These are phyloP conservation scores for Otis tarda DNA, from an alignment of 2,113 vertebrate species.

Conservation along the genomic window DNA sequence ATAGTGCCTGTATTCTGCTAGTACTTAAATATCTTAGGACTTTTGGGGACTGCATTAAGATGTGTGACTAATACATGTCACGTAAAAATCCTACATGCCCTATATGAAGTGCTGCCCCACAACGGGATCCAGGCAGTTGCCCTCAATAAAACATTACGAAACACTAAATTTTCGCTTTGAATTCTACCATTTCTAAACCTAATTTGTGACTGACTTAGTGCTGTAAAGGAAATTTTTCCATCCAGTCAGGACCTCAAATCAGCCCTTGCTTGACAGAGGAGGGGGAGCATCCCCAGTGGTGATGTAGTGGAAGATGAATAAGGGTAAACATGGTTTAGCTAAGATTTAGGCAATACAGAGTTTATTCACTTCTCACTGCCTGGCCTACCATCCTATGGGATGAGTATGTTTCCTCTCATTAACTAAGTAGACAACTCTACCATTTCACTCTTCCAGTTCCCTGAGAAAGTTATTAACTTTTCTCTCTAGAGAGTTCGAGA, in stretches of 20 bases:
- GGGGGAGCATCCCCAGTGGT: background rate
- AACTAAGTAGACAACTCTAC: background rate
- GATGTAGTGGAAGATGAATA: background rate
- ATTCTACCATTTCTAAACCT: background rate
- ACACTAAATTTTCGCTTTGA: background rate
- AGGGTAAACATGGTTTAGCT: background rate
- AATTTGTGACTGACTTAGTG: background rate
- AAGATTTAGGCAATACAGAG: background rate
- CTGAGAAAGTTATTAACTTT: background rate
- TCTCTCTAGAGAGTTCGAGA: background rate
- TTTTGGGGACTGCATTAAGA: background rate
- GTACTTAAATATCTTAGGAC: background rate
- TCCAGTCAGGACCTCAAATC: background rate
- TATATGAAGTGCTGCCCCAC: background rate
- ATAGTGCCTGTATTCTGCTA: background rate
- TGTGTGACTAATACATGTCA: background rate
- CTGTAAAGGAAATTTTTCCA: background rate
- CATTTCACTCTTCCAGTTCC: background rate
- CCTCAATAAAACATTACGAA: background rate
- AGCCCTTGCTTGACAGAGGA: background rate
- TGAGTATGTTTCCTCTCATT: background rate
- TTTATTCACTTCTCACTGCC: background rate
- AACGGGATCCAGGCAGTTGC: background rate
- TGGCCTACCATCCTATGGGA: fast-evolving
- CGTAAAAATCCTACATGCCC: fast-evolving